Evolutionary conservation across 1,140 invertebrate genomes (phyloP).

Genomic region (Trissolcus basalis): DNA sequence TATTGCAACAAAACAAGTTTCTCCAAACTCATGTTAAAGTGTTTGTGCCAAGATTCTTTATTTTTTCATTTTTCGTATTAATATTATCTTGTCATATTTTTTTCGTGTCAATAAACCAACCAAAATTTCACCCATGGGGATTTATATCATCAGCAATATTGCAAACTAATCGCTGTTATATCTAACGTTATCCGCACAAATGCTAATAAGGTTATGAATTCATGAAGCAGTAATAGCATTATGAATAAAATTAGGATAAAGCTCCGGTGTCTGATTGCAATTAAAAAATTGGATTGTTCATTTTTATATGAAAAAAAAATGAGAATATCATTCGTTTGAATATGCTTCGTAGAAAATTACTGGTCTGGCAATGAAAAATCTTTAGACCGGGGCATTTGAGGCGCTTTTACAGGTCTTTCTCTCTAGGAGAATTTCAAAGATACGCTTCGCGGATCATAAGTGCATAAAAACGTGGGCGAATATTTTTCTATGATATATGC

Average conservation of each 20-base stretch:
- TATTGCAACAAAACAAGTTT: conserved; percentile 18
- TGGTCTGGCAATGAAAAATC: too few relatives aligned
- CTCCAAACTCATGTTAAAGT: conserved; percentile 1
- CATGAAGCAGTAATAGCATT: conserved; percentile 34
- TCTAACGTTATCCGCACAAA: conserved; percentile 29
- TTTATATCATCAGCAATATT: conserved; percentile 7
- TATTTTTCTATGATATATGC: conserved; percentile 40
- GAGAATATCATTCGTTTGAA: too few relatives aligned
- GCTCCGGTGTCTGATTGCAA: conserved; percentile 34
- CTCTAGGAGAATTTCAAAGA: conserved; percentile 18
- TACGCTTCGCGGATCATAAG: conserved; percentile 15
- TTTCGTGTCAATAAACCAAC: background rate
- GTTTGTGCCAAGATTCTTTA: background rate
- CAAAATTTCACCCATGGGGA: too few relatives aligned
- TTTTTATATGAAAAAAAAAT: too few relatives aligned
- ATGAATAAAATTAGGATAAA: conserved; percentile 54
- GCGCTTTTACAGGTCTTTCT: background rate
- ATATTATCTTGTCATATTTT: background rate
- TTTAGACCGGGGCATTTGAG: too few relatives aligned
- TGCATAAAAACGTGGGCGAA: background rate
- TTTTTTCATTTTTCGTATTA: background rate
- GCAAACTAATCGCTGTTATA: conserved; percentile 38
- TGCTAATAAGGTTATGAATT: conserved; percentile 43
- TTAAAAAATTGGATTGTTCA: conserved; percentile 36
- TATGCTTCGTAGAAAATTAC: too few relatives aligned